Conservation (phyloP, 2,113 vertebrate species). For the Marmota monax region DNA sequence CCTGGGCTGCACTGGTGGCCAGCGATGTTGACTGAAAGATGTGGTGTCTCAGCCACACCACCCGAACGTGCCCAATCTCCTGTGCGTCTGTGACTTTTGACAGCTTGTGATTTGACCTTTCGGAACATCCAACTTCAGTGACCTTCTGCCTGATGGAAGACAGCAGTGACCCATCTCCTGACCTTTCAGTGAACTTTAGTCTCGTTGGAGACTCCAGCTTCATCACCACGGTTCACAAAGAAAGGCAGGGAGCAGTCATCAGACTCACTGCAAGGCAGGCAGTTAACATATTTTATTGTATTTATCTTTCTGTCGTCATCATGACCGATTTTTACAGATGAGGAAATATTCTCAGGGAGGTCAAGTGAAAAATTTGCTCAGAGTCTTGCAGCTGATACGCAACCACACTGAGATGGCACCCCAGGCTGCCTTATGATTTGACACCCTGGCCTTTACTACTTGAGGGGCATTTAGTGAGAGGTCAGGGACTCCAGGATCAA, state of each 20-base stretch:
- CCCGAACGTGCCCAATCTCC: background rate
- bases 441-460: background rate
- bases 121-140: background rate
- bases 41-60: background rate
- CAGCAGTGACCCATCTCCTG: background rate
- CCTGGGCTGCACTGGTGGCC: background rate
- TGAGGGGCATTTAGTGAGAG: background rate
- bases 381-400: background rate
- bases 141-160: background rate
- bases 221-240: background rate
- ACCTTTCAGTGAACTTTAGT: background rate
- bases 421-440: background rate
- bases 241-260: background rate
- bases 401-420: background rate
- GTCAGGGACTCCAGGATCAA: background rate
- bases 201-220: background rate
- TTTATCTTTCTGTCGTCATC: background rate
- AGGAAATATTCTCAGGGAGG: background rate
- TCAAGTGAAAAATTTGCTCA: background rate
- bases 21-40: background rate
- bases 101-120: background rate
- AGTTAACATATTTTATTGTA: background rate
- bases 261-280: too few relatives aligned
- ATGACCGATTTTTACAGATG: background rate
- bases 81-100: background rate